A percentile compares a stretch with the other conserved stretches of the same genome.
phyloP scores from a whole-genome alignment of 2,888 invertebrate species.

The Trissolcus brochymenae region DNA sequence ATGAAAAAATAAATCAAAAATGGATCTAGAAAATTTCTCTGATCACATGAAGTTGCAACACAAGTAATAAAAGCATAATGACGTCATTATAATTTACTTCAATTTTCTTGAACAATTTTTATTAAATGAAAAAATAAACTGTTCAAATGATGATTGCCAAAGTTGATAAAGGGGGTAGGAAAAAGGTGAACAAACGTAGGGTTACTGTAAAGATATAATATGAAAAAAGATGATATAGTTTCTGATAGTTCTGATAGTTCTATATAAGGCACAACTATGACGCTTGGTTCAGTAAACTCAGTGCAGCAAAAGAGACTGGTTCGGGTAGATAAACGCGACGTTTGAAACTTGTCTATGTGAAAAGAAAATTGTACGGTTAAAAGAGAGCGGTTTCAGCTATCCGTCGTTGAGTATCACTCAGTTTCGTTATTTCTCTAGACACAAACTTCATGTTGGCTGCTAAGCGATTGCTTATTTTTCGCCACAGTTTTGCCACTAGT shows the following conservation, averaged over 20 bases:
- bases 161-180: too few species aligned
- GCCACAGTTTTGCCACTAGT: slow-evolving; percentile 39
- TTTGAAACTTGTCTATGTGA: slow-evolving; percentile 33
- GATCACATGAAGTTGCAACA: too few species aligned
- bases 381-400: slow-evolving; percentile 30
- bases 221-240: too few species aligned
- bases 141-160: too few species aligned
- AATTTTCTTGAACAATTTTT: too few species aligned
- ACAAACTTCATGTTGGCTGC: slow-evolving; percentile 42
- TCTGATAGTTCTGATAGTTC: slow-evolving; percentile 8
- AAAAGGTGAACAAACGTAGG: too few species aligned
- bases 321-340: slow-evolving; percentile 37
- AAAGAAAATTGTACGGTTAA: slow-evolving; percentile 31
- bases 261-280: slow-evolving; percentile 36
- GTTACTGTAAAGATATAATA: slow-evolving; percentile 8
- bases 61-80: too few species aligned
- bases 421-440: slow-evolving; percentile 25
- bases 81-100: too few species aligned
- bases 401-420: slow-evolving; percentile 13
- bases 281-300: slow-evolving; percentile 42
- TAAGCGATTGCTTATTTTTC: slow-evolving; percentile 33
- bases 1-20: too few species aligned
- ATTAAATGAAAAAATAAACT: too few species aligned
- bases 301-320: slow-evolving; percentile 34
- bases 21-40: too few species aligned